Evolutionary conservation across 2,113 vertebrate species (phyloP), one percentile per base, ranked within the genome.

Genomic region (Aepyceros melampus): DNA sequence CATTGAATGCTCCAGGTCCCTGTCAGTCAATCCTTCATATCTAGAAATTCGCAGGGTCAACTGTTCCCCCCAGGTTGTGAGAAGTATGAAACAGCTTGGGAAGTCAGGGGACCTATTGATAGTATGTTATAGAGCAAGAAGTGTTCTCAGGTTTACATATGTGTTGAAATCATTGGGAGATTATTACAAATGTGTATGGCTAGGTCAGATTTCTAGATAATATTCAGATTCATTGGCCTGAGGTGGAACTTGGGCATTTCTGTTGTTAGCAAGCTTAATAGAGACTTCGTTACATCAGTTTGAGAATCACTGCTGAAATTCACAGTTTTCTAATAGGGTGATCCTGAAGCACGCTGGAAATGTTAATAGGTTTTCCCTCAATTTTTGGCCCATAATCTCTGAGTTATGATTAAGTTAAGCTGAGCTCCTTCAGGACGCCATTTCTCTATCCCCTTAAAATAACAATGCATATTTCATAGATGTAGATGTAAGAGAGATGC

Each of bases 341-440:
- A 82, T 91, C 27, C 31, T 88, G 29, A 76, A 91, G n/a, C 51
- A 92, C 11, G 11, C 43, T 58, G 55, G 58, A 58, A 90, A 47
- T 85, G 25, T 25, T 86, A 86, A 74, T 81, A 51, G 67, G 7
- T 62, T 97, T 92, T 53, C 47, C 55, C 91, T 90, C 33, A 45
- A 27, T 87, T 14, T 93, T 79, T 58, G 64, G 13, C 67, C 29
- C 33, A 0, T 91, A 55, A 89, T 95, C 96, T 96, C 43, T 85
- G 43, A 87, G 15, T 95, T 96, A 83, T 79, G 29, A 19, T 94
- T 86, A n/a, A 83, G 71, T 78, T 88, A 94, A 94, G 51, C 83
- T 67, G 86, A 76, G 56, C 90, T 79, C 6, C 67, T 96, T 82
- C 33, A 88, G 33, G 78, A 47, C 27, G 87, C 40, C 36, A 40